Evolutionary conservation across 2,113 vertebrate species (phyloP).

Genomic region (Chaetorhynchus papuensis): DNA sequence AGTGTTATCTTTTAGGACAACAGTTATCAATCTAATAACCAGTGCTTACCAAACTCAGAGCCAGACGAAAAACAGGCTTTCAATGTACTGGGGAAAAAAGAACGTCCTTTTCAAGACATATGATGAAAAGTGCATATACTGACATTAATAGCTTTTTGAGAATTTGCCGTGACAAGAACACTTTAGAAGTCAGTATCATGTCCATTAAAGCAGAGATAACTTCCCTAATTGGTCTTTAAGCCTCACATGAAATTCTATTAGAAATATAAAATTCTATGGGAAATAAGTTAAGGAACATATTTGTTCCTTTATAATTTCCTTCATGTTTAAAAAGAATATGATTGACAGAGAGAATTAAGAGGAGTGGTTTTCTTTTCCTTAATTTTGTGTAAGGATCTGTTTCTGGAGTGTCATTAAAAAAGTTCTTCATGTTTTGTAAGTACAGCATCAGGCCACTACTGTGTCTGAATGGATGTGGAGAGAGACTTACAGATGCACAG

Average conservation of each 20-base stretch:
- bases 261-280: background rate
- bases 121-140: background rate
- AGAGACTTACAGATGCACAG: background rate
- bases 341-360: background rate
- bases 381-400: background rate
- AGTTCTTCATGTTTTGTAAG: background rate
- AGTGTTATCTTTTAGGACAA: background rate
- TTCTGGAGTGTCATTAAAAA: background rate
- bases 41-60: background rate
- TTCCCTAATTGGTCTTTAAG: background rate
- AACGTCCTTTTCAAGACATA: background rate
- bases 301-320: background rate
- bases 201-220: background rate
- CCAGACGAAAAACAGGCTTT: background rate
- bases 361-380: accelerated
- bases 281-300: background rate
- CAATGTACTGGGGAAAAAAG: background rate
- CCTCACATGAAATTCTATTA: background rate
- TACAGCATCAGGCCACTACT: background rate
- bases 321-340: background rate
- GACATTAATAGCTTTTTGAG: background rate
- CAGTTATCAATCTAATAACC: background rate
- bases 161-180: background rate
- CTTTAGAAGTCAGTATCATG: background rate
- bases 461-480: background rate